These are phyloP conservation scores for Drosophila testacea DNA, from an alignment of 2,888 invertebrate genomes.

Conservation along the genomic window DNA sequence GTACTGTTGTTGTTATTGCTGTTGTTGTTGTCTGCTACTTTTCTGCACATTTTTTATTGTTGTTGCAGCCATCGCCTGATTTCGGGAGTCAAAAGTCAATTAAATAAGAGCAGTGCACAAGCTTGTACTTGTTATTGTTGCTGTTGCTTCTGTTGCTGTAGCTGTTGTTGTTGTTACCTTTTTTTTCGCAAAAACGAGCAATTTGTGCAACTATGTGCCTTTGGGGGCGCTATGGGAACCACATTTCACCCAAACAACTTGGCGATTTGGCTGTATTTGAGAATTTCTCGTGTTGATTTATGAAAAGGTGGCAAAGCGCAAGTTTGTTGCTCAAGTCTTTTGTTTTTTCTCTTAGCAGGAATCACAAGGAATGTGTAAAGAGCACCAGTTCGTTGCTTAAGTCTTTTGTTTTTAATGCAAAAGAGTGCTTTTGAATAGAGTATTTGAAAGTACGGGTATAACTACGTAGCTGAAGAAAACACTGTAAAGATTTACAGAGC, in stretches of 20 bases:
- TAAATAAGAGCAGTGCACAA: conserved; percentile 83
- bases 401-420: conserved; percentile 35
- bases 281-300: conserved; percentile 59
- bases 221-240: conserved; percentile 71
- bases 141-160: conserved; percentile 26
- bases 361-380: neutral
- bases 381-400: conserved; percentile 31
- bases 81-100: conserved; percentile 83
- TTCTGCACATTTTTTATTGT: conserved; percentile 42
- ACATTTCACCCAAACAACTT: conserved; percentile 59
- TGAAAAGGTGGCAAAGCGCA: conserved; percentile 49
- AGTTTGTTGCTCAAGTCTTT: conserved; percentile 52
- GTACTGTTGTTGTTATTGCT: conserved; percentile 30
- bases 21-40: conserved; percentile 39
- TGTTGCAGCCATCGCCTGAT: conserved; percentile 61
- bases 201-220: conserved; percentile 66
- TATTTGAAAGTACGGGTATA: neutral
- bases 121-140: conserved; percentile 66
- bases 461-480: neutral
- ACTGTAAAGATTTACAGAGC: neutral
- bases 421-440: neutral
- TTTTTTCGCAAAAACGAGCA: conserved; percentile 69
- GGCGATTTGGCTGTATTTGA: conserved; percentile 33
- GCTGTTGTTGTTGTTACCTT: conserved; percentile 17
- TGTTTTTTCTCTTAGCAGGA: conserved; percentile 11